Percentiles rank a stretch among this genome's conserved stretches.
These are phyloP conservation scores for Palythoa heliodiscus DNA, from an alignment of 92 coral and sea anemone species.

Conservation along the genomic window DNA sequence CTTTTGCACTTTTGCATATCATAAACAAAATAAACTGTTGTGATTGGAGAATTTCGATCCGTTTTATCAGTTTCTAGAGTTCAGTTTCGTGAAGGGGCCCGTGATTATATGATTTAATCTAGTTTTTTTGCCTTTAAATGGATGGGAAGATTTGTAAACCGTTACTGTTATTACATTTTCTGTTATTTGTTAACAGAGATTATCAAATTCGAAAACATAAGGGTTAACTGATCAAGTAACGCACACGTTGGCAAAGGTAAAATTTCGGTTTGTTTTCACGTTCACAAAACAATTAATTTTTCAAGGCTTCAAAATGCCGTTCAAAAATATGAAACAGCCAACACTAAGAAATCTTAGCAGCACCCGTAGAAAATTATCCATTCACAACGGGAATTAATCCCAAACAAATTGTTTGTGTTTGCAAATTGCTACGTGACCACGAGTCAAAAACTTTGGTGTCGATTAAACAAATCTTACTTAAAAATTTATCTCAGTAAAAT, in stretches of 20 bases:
- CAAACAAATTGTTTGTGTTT: background rate
- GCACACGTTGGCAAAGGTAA: background rate
- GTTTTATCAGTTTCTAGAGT: background rate
- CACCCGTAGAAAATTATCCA: background rate
- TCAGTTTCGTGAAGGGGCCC: background rate
- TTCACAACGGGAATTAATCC: background rate
- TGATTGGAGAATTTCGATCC: conserved; percentile 6
- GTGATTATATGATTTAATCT: background rate
- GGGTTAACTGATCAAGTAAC: background rate
- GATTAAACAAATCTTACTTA: background rate
- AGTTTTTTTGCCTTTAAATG: background rate
- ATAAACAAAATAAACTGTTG: conserved; percentile 1
- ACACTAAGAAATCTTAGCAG: background rate
- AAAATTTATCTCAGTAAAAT: background rate
- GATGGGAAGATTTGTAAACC: background rate
- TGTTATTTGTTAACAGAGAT: background rate
- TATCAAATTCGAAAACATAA: background rate
- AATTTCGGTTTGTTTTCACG: background rate
- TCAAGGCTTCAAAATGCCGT: background rate
- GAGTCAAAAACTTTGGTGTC: background rate
- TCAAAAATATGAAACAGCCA: background rate
- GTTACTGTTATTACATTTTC: background rate
- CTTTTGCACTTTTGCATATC: background rate
- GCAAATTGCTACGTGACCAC: background rate
- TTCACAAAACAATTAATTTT: background rate